Percentiles rank a stretch among this genome's conserved stretches.
phyloP scores from a whole-genome alignment of 2,888 invertebrate species.

The Branchellion lobata region DNA sequence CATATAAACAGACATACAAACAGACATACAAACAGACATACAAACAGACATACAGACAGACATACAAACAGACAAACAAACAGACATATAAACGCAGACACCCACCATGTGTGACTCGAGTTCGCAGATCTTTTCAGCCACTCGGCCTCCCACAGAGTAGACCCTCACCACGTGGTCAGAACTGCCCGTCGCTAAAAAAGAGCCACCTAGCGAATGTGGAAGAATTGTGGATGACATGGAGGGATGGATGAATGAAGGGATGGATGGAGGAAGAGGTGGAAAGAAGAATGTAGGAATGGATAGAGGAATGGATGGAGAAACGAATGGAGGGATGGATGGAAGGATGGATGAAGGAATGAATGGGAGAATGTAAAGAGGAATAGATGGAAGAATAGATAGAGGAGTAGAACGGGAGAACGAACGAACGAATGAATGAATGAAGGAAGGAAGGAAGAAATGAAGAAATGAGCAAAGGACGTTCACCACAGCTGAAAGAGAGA shows the following conservation, averaged over 20 bases:
- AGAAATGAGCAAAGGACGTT: too few relatives aligned
- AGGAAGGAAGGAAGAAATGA: too few relatives aligned
- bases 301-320: background rate
- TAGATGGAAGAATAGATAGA: background rate
- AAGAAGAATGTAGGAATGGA: background rate
- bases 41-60: too few relatives aligned
- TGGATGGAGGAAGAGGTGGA: too few relatives aligned
- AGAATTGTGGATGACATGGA: background rate
- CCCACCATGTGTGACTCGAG: constrained; percentile 73
- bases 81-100: constrained; percentile 35
- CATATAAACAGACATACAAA: background rate
- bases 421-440: background rate
- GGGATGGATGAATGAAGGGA: too few relatives aligned
- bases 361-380: background rate
- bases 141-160: constrained; percentile 79
- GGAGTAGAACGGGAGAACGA: constrained; percentile 62
- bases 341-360: background rate
- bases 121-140: constrained; percentile 76
- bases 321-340: background rate
- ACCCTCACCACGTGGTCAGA: constrained; percentile 88
- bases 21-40: background rate
- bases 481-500: constrained; percentile 78
- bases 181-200: constrained; percentile 87
- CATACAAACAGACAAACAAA: background rate
- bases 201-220: constrained; percentile 73